Base-by-base conservation (phyloP, 2,113 vertebrate species). In the Aptenodytes patagonicus region DNA sequence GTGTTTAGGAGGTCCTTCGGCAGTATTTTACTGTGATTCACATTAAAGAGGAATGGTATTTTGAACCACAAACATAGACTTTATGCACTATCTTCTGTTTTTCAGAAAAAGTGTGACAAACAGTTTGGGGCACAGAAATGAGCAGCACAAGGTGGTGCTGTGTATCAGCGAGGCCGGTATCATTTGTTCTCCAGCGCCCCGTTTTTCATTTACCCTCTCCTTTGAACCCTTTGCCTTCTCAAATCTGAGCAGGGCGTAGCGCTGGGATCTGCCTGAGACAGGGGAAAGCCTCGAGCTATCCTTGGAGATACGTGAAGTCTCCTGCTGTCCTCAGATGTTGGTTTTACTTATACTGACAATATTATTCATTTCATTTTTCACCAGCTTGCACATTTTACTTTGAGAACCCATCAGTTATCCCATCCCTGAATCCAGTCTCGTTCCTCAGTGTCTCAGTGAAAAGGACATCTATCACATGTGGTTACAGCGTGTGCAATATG, bases 401-500 rank as follows among this genome's bases (percentile, higher is more conserved):
- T 9, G 22, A 52, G 25, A 71, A 46, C 28, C 51, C 55, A 9
- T 20, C 3, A 0, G 20, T 44, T 47, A 40, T 29, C 58, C 60
- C 51, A 12, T 18, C 28, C 57, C 32, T 42, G 32, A 66, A 75
- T 40, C 38, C 71, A 57, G 6, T 7, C 71, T 34, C 34, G 4
- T 36, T 70, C 64, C 55, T 42, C 3, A 5, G 11, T 25, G 46
- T 24, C 60, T 71, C 78, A 17, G 7, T 5, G 26, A 8, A 65
- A 75, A 86, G 21, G 36, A 11, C 12, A 17, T 21, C 11, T 11
- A 21, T 26, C 17, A 10, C 31, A 6, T 9, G 25, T 1, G 0
- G 19, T 34, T 52, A 13, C 38, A 72, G 36, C 2, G 0, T 0
- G 1, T 61, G 49, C 26, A 44, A 2, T 5, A 9, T 3, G 46